Evolutionary conservation across 2,888 invertebrate species (phyloP).

Genomic region (Pristionchus exspectatus): DNA sequence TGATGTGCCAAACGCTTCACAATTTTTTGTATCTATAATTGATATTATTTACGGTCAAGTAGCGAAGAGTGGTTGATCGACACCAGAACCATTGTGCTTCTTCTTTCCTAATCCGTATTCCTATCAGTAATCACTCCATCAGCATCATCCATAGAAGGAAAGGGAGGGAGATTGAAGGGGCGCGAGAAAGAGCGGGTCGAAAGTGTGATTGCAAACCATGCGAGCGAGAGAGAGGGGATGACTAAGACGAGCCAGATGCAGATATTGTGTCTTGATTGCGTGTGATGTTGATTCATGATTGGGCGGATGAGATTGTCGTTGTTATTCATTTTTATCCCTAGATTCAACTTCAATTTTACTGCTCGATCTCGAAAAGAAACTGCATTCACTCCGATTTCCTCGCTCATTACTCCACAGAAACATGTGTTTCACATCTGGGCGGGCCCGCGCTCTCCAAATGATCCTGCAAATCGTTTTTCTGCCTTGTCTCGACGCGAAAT

Average conservation of each 20-base stretch:
- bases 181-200: neutral
- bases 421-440: neutral
- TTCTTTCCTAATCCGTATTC: no score
- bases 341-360: no score
- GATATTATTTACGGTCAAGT: no score
- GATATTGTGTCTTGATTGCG: neutral
- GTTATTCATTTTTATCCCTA: neutral
- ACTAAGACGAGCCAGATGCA: slow-evolving; percentile 35
- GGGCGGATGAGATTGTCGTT: neutral
- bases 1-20: no score
- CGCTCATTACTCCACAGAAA: neutral
- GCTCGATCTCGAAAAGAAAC: neutral
- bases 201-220: slow-evolving; percentile 18
- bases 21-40: no score
- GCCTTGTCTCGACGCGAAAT: neutral
- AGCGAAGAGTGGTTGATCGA: no score
- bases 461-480: neutral
- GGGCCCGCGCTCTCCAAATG: neutral
- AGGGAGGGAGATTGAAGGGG: neutral
- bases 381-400: neutral
- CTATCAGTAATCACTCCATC: no score
- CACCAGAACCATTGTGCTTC: no score
- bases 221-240: neutral
- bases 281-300: neutral
- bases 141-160: no score